Evolutionary conservation across 2,797 vertebrate species (phyloP), one percentile per base, ranked within the genome.

Genomic region (Enteromius fasciolatus): DNA sequence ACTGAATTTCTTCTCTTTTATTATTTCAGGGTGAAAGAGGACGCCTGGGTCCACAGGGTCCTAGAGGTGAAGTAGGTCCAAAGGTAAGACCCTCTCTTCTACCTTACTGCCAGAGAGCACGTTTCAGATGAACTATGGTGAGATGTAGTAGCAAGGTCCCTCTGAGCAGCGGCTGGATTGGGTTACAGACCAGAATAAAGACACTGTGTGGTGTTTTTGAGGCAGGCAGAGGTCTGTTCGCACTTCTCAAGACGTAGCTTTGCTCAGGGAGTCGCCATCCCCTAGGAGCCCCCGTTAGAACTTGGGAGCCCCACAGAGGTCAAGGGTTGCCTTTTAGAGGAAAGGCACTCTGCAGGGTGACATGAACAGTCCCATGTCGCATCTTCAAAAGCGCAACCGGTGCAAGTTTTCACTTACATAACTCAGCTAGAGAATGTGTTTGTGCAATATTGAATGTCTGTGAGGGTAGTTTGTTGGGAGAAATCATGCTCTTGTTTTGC

Each of bases 251-350:
- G 63, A 50, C 0, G 23, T 28, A 5, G 64, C 31, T 70, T 76
- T 44, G 36, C 36, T 61, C 23, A 0, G 41, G 25, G 17, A 50
- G 12, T 20, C 39, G 1, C 18, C 11, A 0, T 23, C 31, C 36
- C 11, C 52, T 61, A 33, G 79, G 41, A 64, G 23, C 59, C 78
- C 75, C 28, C 81, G 3, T 67, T 80, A 88, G 78, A 92, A 90
- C 78, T 36, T 64, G 59, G 88, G 82, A 36, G 79, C 46, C 23
- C 67, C 77, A 64, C 18, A 73, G 46, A 82, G 75, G 76, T 86
- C 84, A 90, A 79, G 89, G 89, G 88, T 89, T 87, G 31, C 80
- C 76, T 85, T 81, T 89, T 90, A 90, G 85, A 88, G 86, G 87
- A 91, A 92, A 89, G 81, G 80, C 76, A 59, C 82, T 83, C 76